A percentile compares a stretch with the other conserved stretches of the same genome.
These are phyloP conservation scores for Dendrocincla tyrannina DNA, from an alignment of 2,797 vertebrate genomes.

Conservation along the genomic window DNA sequence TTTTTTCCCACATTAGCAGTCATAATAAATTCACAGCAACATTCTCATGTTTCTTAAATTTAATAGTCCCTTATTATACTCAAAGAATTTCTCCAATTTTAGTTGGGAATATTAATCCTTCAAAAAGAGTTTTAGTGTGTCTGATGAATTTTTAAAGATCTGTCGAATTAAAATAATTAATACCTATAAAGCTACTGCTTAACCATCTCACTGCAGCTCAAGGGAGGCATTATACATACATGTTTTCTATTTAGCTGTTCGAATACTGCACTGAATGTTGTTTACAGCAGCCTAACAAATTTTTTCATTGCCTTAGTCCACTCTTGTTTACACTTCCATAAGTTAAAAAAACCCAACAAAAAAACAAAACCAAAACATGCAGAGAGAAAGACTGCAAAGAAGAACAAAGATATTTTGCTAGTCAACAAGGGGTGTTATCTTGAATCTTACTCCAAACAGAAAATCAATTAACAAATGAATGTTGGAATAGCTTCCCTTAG, in stretches of 20 bases:
- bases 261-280: background rate
- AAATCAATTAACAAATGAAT: background rate
- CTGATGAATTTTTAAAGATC: background rate
- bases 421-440: background rate
- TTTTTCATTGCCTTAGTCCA: background rate
- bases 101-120: background rate
- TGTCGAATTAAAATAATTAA: background rate
- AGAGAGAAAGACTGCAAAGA: background rate
- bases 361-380: no score
- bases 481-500: background rate
- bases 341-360: background rate
- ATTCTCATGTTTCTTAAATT: background rate
- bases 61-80: background rate
- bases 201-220: background rate
- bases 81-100: background rate
- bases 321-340: background rate
- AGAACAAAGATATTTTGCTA: background rate
- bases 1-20: background rate
- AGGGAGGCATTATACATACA: background rate
- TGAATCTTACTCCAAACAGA: background rate
- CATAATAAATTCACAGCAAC: background rate
- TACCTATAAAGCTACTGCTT: background rate
- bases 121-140: background rate
- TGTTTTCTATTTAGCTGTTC: background rate
- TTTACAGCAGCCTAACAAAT: background rate